Conservation (phyloP, 2,888 invertebrate genomes). For the Lochmaea crataegi region DNA sequence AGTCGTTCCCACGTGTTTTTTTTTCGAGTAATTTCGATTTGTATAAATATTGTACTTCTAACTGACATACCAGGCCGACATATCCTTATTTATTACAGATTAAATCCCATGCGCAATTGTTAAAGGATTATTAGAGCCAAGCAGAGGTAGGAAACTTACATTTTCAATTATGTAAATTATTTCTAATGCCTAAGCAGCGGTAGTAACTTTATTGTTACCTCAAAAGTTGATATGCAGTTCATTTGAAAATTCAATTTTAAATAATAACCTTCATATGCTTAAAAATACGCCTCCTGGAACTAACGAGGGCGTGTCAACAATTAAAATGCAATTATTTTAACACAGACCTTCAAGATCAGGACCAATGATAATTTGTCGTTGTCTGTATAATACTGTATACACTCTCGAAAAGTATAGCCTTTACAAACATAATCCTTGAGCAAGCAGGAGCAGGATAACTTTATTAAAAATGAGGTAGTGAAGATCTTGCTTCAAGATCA, state of each 20-base stretch:
- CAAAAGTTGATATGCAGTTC: slow-evolving; percentile 10
- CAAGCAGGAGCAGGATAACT: too few relatives aligned
- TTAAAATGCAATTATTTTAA: too few relatives aligned
- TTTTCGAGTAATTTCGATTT: slow-evolving; percentile 20
- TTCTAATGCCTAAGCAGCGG: slow-evolving; percentile 8
- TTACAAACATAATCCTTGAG: too few relatives aligned
- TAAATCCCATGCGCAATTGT: slow-evolving; percentile 42
- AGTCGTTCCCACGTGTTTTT: slow-evolving; percentile 31
- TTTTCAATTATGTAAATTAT: slow-evolving; percentile 42
- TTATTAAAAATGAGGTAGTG: too few relatives aligned
- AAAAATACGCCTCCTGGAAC: neutral
- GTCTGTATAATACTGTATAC: too few relatives aligned
- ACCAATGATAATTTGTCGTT: too few relatives aligned
- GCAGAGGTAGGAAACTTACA: slow-evolving; percentile 29
- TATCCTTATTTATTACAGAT: slow-evolving; percentile 46
- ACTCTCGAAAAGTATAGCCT: too few relatives aligned
- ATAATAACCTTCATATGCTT: neutral
- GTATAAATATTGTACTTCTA: slow-evolving; percentile 34
- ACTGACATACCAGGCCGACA: slow-evolving; percentile 43
- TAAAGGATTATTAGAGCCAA: slow-evolving; percentile 39
- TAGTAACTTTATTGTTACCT: slow-evolving; percentile 10
- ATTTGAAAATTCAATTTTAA: slow-evolving; percentile 8
- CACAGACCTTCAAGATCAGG: too few relatives aligned
- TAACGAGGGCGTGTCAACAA: too few relatives aligned
- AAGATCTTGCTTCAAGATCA: too few relatives aligned